These are phyloP conservation scores for Motacilla tschutschensis DNA, from an alignment of 2,113 vertebrate species.

Conservation along the genomic window DNA sequence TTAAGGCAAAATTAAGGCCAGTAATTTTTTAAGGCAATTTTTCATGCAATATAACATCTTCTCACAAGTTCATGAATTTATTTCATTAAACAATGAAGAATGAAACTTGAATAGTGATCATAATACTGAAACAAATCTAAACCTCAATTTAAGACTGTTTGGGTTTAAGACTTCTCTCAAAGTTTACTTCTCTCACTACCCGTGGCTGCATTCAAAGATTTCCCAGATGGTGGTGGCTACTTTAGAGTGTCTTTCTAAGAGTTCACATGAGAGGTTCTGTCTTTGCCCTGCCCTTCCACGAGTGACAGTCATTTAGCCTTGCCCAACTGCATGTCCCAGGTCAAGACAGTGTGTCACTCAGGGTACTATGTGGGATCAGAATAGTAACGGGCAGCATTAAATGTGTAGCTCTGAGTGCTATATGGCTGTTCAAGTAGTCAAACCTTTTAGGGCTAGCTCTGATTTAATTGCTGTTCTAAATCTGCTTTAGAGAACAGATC, in stretches of 20 bases:
- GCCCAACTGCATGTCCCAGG: neutral
- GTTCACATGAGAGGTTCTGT: neutral
- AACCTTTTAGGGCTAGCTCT: neutral
- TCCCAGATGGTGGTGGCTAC: neutral
- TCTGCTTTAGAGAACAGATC: neutral
- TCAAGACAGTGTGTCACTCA: neutral
- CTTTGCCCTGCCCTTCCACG: neutral
- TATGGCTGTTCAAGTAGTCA: neutral
- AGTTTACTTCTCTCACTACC: neutral
- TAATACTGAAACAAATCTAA: neutral
- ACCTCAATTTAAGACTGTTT: neutral
- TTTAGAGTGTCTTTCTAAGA: neutral
- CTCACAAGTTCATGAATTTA: neutral
- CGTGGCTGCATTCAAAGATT: neutral
- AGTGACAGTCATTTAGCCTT: neutral
- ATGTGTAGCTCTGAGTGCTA: neutral
- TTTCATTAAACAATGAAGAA: neutral
- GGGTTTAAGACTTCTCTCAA: neutral
- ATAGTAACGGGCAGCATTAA: neutral
- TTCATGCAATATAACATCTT: neutral
- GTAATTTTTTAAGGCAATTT: neutral
- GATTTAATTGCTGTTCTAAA: neutral
- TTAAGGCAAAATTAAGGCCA: rapidly evolving
- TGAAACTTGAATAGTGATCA: neutral
- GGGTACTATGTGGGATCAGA: neutral